phyloP scores from a whole-genome alignment of 2,888 invertebrate species.

The Stenichneumon culpator region DNA sequence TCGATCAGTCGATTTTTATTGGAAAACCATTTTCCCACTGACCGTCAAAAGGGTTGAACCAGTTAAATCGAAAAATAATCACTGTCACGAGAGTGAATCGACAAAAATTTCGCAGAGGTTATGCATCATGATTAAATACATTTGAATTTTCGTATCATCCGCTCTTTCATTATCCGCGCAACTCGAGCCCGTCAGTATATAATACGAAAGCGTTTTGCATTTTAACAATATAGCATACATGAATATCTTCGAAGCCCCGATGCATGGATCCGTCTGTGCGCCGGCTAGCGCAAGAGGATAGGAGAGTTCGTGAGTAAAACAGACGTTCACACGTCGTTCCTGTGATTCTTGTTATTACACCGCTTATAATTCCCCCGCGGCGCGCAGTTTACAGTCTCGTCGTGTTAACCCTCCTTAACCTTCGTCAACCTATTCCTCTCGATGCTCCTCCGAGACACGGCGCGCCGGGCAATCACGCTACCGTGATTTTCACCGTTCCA shows the following conservation, averaged over 20 bases:
- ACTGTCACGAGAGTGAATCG: neutral
- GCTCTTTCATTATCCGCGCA: constrained; percentile 25
- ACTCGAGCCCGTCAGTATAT: neutral
- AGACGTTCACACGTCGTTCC: constrained; percentile 67
- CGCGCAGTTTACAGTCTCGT: constrained; percentile 44
- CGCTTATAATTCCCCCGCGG: constrained; percentile 58
- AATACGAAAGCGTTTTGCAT: constrained; percentile 45
- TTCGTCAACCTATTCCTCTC: constrained; percentile 59
- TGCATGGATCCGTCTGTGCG: constrained; percentile 32
- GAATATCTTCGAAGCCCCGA: constrained; percentile 11
- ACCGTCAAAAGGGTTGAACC: neutral
- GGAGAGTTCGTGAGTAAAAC: constrained; percentile 67
- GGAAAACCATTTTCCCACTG: neutral
- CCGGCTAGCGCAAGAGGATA: neutral
- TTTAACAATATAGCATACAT: constrained; percentile 8
- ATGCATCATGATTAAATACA: neutral
- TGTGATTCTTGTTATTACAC: constrained; percentile 68
- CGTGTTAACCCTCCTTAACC: constrained; percentile 67
- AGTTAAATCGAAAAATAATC: neutral
- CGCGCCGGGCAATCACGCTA: constrained; percentile 44
- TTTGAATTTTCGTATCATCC: constrained; percentile 17
- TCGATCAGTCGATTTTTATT: neutral
- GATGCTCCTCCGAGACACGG: constrained; percentile 48
- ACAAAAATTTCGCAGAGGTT: too few species aligned
- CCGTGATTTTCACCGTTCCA: constrained; percentile 42